A percentile compares a stretch with the other conserved stretches of the same genome.
Evolutionary conservation across 2,113 vertebrate genomes (phyloP).

Genomic region (Corydoras sp.): DNA sequence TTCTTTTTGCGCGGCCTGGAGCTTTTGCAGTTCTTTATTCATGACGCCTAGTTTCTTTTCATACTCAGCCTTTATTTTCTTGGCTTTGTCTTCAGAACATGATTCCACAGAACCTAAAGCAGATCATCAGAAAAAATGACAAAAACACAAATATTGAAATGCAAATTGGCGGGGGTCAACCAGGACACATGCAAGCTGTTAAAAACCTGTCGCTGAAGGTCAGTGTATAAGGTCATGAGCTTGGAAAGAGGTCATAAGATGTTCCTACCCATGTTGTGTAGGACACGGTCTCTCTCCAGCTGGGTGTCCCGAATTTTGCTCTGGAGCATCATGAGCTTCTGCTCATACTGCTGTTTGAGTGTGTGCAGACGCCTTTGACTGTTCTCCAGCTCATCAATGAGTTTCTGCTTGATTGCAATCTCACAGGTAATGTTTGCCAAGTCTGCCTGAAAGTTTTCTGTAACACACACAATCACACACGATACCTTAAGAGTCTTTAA

Average conservation of each 20-base stretch:
- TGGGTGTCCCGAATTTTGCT: conserved; percentile 94
- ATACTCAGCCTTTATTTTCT: conserved; percentile 88
- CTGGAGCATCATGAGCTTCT: conserved; percentile 94
- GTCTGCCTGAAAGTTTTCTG: conserved; percentile 88
- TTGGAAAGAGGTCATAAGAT: background rate
- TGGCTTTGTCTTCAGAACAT: conserved; percentile 88
- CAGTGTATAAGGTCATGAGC: background rate
- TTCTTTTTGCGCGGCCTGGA: conserved; percentile 90
- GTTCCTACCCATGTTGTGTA: conserved; percentile 87
- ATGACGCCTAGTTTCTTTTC: conserved; percentile 92
- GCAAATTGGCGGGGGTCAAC: no score
- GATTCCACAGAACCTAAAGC: conserved; percentile 81
- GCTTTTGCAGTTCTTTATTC: conserved; percentile 93
- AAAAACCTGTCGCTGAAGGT: no score
- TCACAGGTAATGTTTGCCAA: conserved; percentile 97
- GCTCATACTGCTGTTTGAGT: conserved; percentile 91
- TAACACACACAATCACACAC: background rate
- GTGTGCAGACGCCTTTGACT: conserved; percentile 92
- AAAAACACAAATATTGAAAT: no score
- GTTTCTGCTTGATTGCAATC: conserved; percentile 97
- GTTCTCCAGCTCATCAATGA: conserved; percentile 96
- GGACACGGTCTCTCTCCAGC: conserved; percentile 89
- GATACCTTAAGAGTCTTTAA: no score
- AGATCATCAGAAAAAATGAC: background rate
- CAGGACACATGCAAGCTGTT: no score